These are phyloP conservation scores for Aethina tumida DNA, from an alignment of 1,140 invertebrate genomes.

Conservation along the genomic window DNA sequence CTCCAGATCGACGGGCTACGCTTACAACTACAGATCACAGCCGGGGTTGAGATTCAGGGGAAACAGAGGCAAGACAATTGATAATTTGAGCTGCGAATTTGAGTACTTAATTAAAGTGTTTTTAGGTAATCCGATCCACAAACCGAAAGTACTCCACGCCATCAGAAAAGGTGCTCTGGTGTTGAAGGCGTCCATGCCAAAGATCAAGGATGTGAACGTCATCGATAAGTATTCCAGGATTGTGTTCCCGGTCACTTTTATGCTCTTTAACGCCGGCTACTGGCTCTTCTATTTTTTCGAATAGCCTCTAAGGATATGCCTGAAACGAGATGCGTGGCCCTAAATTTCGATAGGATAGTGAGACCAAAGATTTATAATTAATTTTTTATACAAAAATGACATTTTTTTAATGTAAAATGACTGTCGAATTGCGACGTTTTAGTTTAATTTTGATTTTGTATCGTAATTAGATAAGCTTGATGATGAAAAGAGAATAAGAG, in stretches of 20 bases:
- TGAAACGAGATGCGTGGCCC: no score
- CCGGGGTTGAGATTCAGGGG: conserved; percentile 50
- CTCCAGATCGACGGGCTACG: conserved; percentile 47
- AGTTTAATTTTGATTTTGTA: no score
- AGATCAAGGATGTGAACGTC: conserved; percentile 93
- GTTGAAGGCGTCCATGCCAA: conserved; percentile 74
- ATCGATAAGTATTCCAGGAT: conserved; percentile 95
- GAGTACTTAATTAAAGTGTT: conserved; percentile 13
- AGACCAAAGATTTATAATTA: no score
- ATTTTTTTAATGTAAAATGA: no score
- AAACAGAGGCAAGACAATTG: conserved; percentile 40
- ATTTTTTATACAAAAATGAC: no score
- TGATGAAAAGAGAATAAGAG: no score
- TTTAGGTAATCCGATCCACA: conserved; percentile 40
- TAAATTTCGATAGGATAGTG: no score
- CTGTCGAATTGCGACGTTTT: no score
- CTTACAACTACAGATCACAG: conserved; percentile 34
- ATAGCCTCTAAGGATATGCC: no score
- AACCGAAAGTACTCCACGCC: conserved; percentile 66
- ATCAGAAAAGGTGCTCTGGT: conserved; percentile 67
- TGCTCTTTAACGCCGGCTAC: conserved; percentile 88
- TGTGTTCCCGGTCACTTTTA: conserved; percentile 88
- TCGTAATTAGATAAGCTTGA: no score
- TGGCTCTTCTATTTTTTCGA: conserved; percentile 88
- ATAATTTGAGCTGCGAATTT: no score